Evolutionary conservation across 2,888 invertebrate species (phyloP).

Genomic region (Plemyria rubiginata): DNA sequence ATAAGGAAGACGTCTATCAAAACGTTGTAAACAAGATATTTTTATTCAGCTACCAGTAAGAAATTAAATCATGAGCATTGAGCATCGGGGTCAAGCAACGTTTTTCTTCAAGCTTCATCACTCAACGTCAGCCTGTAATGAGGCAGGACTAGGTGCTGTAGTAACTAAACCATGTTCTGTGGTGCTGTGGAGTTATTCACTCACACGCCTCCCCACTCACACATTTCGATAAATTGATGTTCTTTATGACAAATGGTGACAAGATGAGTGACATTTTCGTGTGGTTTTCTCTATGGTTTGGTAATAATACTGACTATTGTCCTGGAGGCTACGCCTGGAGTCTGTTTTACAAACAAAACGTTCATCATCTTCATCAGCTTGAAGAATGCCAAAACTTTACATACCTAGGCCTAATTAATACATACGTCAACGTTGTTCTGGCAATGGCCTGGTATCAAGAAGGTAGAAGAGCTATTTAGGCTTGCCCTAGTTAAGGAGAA

Average conservation of each 20-base stretch:
- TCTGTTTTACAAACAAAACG: too few relatives aligned
- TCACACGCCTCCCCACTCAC: constrained; percentile 63
- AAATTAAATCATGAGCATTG: constrained; percentile 73
- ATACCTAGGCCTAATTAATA: too few relatives aligned
- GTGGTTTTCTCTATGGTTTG: constrained; percentile 13
- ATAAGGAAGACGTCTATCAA: not conserved
- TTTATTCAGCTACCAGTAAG: constrained; percentile 34
- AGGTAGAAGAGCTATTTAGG: too few relatives aligned
- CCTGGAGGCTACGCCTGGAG: too few relatives aligned
- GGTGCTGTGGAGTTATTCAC: constrained; percentile 64
- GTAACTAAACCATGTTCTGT: constrained; percentile 14
- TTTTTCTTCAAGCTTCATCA: constrained; percentile 71
- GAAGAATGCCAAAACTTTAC: too few relatives aligned
- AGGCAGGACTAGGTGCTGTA: constrained; percentile 59
- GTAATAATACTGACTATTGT: not conserved
- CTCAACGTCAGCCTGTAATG: constrained; percentile 78
- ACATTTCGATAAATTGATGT: constrained; percentile 58
- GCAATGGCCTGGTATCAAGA: too few relatives aligned
- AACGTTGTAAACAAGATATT: not conserved
- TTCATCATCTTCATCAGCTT: too few relatives aligned
- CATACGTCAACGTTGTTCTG: too few relatives aligned
- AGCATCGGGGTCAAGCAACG: constrained; percentile 67
- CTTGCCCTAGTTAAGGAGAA: too few relatives aligned
- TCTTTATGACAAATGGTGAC: constrained; percentile 41
- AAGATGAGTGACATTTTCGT: constrained; percentile 36